These are phyloP conservation scores for Limnephilus marmoratus DNA, from an alignment of 2,888 invertebrate genomes.

Conservation along the genomic window DNA sequence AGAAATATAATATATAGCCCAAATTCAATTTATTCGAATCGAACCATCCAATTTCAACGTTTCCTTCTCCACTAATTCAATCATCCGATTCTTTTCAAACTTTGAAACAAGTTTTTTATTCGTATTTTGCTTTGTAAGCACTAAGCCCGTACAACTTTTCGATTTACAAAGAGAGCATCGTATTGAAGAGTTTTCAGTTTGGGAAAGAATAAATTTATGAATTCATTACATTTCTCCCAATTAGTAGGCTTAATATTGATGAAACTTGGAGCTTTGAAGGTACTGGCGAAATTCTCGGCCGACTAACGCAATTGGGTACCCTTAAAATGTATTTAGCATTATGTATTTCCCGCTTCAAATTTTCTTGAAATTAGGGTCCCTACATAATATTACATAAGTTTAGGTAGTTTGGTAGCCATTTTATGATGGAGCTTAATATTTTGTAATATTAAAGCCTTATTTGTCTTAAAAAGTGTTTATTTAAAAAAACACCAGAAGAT, in stretches of 20 bases:
- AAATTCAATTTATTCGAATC: neutral
- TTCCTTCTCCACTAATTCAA: neutral
- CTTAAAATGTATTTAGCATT: neutral
- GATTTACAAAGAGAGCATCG: neutral
- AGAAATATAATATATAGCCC: neutral
- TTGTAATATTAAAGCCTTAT: neutral
- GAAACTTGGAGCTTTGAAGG: neutral
- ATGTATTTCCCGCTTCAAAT: neutral
- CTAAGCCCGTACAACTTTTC: neutral
- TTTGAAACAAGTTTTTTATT: slow-evolving; percentile 9
- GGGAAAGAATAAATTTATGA: neutral
- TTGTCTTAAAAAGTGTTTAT: neutral
- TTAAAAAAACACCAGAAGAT: neutral
- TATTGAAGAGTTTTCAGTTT: neutral
- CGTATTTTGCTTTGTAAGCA: neutral
- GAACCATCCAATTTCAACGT: neutral
- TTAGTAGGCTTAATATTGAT: neutral
- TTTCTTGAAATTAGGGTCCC: neutral
- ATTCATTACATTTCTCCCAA: neutral
- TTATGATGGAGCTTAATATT: neutral
- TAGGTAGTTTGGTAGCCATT: neutral
- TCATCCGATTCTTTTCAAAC: neutral
- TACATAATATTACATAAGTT: neutral
- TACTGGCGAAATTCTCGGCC: neutral
- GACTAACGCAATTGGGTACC: neutral